Percentiles rank a stretch among this genome's conserved stretches.
These are phyloP conservation scores for Graphium colonna DNA, from an alignment of 2,888 invertebrate genomes.

Conservation along the genomic window DNA sequence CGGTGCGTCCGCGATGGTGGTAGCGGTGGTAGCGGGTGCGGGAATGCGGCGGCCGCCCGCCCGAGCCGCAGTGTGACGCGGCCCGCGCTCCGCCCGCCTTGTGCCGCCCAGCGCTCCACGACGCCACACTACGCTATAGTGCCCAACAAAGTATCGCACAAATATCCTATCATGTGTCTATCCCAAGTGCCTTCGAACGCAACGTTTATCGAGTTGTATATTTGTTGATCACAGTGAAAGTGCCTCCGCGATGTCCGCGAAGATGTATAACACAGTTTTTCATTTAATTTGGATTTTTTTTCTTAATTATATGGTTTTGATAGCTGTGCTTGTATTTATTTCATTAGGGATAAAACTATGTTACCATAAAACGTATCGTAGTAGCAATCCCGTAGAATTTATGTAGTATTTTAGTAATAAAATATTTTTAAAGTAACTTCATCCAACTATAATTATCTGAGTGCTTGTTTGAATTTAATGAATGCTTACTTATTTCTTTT, in stretches of 20 bases:
- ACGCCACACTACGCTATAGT: constrained; percentile 30
- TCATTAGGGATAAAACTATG: constrained; percentile 47
- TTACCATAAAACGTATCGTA: constrained; percentile 69
- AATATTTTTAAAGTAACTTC: too few relatives aligned
- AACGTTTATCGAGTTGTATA: constrained; percentile 27
- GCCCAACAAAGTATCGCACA: constrained; percentile 37
- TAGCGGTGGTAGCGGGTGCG: constrained; percentile 34
- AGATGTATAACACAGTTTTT: constrained; percentile 6
- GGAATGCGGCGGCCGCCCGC: constrained; percentile 43
- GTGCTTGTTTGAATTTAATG: too few relatives aligned
- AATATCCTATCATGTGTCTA: constrained; percentile 33
- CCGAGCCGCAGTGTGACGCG: constrained; percentile 72
- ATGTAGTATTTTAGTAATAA: too few relatives aligned
- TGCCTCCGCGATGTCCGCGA: constrained; percentile 11
- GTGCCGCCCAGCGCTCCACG: constrained; percentile 38
- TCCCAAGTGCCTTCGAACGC: constrained; percentile 55
- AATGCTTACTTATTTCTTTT: too few relatives aligned
- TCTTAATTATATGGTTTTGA: background rate
- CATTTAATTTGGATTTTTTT: constrained; percentile 5
- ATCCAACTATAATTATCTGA: too few relatives aligned
- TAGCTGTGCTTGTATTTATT: background rate
- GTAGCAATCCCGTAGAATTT: constrained; percentile 45
- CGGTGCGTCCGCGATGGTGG: constrained; percentile 43
- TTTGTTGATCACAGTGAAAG: constrained; percentile 15
- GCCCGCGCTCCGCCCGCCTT: constrained; percentile 60